These are phyloP conservation scores for Macrobrachium nipponense DNA, from an alignment of 1,140 invertebrate species.

Conservation along the genomic window DNA sequence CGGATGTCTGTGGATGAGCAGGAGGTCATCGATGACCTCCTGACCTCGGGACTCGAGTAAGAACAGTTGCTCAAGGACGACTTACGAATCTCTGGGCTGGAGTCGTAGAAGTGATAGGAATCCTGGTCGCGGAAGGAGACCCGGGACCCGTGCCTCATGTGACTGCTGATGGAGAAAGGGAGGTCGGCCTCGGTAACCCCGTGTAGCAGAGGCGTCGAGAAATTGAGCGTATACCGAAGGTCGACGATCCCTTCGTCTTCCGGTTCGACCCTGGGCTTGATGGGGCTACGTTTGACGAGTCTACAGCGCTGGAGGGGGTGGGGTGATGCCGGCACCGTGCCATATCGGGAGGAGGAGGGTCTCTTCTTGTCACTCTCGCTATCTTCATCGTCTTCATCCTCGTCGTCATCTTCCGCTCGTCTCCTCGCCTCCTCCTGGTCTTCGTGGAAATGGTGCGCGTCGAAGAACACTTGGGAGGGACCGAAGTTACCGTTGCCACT, in stretches of 20 bases:
- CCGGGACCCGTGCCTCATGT: constrained; percentile 42
- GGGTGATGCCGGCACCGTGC: constrained; percentile 45
- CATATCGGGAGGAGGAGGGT: background rate
- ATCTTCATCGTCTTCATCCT: constrained; percentile 33
- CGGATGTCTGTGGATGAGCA: constrained; percentile 50
- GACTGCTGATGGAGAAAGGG: constrained; percentile 51
- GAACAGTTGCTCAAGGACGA: constrained; percentile 34
- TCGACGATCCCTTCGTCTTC: constrained; percentile 55
- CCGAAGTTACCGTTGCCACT: constrained; percentile 5
- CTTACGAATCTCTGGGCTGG: constrained; percentile 34
- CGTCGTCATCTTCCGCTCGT: constrained; percentile 43
- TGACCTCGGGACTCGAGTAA: constrained; percentile 35
- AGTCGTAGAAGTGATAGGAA: constrained; percentile 27
- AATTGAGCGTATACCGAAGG: constrained; percentile 51
- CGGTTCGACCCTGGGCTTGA: constrained; percentile 28
- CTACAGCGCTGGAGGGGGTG: constrained; percentile 52
- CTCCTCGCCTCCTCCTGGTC: constrained; percentile 43
- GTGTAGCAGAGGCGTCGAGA: constrained; percentile 52
- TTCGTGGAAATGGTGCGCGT: constrained; percentile 41
- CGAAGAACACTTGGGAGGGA: constrained; percentile 48
- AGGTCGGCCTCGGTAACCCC: constrained; percentile 46
- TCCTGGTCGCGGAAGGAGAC: constrained; percentile 49
- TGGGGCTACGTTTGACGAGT: constrained; percentile 40
- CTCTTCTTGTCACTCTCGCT: constrained; percentile 17
- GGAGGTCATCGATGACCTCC: constrained; percentile 18